Base-by-base conservation (phyloP, 2,797 vertebrate species). In the Trematomus bernacchii region DNA sequence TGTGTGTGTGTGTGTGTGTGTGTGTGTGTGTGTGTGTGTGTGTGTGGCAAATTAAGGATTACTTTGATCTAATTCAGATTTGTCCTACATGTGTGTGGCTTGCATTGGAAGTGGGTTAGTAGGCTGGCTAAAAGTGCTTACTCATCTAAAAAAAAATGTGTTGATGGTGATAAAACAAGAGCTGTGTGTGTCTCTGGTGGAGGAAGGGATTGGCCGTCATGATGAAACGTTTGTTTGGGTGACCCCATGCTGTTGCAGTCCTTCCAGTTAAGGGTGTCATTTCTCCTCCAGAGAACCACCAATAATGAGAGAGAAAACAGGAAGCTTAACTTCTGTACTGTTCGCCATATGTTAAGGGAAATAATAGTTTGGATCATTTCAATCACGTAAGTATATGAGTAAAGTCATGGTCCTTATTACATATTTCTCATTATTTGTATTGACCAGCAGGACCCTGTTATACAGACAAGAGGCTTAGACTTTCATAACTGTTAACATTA, bases 71-170 rank as follows among this genome's bases (percentile, higher is more conserved):
- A 53, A 68, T 84, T 69, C 64, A 65, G 48, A 44, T 15, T 46
- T 62, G 18, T 44, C 27, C 4, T 54, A 55, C 9, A 1, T n/a
- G 67, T 57, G 48, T 66, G 33, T 30, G 52, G 3, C 21, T 51
- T 46, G 27, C 63, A 69, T 80, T 43, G 53, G 74, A 89, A 90
- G 69, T 83, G 77, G 88, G 87, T 92, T 80, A 91, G 84, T 80
- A 74, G 86, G 84, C 59, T 75, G 48, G 2, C 37, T 63, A 19
- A 55, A 82, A 84, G 71, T 53, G 82, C 80, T 74, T 60, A 83
- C 80, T 85, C 86, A 85, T 61, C 64, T 15, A 53, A 66, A 11
- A 48, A n/a, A n/a, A 51, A 7, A 23, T 42, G 48, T 2, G 65
- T 70, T 65, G 57, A 71, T 15, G 0, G 59, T 42, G 59, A 57